Percentiles rank a stretch among this genome's conserved stretches.
Evolutionary conservation across 2,113 vertebrate species (phyloP).

Genomic region (Poeciliopsis occidentalis): DNA sequence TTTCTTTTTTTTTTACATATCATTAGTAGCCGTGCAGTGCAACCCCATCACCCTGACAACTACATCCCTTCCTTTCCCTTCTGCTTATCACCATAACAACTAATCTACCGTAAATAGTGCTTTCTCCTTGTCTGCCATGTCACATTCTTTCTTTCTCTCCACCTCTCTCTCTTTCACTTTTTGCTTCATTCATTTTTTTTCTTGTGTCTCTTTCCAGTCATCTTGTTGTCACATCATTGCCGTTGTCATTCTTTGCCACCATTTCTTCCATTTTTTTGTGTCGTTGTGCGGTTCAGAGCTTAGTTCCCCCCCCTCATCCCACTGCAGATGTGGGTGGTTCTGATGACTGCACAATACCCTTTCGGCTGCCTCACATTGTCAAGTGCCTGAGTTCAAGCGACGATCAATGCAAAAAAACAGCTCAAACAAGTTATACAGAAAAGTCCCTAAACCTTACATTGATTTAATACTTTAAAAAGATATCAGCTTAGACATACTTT

Average conservation of each 20-base stretch:
- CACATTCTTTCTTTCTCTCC: constrained; percentile 19
- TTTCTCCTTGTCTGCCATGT: constrained; percentile 35
- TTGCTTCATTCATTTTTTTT: constrained; percentile 37
- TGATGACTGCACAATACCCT: constrained; percentile 76
- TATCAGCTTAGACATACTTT: not conserved
- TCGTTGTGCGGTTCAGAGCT: constrained; percentile 46
- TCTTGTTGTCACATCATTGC: constrained; percentile 47
- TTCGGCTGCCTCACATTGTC: constrained; percentile 55
- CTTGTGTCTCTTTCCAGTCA: constrained; percentile 14
- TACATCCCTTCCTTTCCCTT: constrained; percentile 62
- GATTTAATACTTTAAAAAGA: constrained; percentile 17
- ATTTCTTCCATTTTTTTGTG: constrained; percentile 24
- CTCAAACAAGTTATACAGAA: constrained; percentile 48
- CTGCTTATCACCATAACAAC: constrained; percentile 80
- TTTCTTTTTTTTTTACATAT: constrained; percentile 74
- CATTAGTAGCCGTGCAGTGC: constrained; percentile 67
- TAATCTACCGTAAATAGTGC: constrained; percentile 75
- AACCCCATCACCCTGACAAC: constrained; percentile 77
- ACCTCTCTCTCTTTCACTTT: constrained; percentile 32
- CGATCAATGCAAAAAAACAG: constrained; percentile 64
- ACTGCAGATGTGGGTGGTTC: constrained; percentile 75
- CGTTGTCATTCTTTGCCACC: constrained; percentile 28
- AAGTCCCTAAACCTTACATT: constrained; percentile 29
- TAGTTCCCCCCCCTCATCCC: constrained; percentile 31
- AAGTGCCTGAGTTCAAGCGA: constrained; percentile 51